A percentile compares a stretch with the other conserved stretches of the same genome.
phyloP scores from a whole-genome alignment of 2,888 invertebrate genomes.

The Pomacea canaliculata region DNA sequence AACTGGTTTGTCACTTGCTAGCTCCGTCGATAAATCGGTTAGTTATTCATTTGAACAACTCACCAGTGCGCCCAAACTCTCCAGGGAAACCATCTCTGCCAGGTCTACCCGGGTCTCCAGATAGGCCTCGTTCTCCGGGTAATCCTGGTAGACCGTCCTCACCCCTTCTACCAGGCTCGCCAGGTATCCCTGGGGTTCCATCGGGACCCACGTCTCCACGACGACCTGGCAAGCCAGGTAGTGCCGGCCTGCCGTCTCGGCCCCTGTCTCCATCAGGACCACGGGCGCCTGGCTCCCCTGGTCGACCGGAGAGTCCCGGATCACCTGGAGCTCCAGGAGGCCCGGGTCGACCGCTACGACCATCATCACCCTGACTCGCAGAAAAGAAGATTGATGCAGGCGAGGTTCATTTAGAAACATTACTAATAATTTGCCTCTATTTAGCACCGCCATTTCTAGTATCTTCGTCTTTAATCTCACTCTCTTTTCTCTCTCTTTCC shows the following conservation, averaged over 20 bases:
- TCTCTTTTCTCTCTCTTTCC: too few relatives aligned
- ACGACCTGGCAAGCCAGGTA: slow-evolving; percentile 37
- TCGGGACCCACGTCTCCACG: slow-evolving; percentile 40
- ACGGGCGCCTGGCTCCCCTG: slow-evolving; percentile 36
- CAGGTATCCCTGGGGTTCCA: slow-evolving; percentile 37
- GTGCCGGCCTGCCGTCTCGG: slow-evolving; percentile 67
- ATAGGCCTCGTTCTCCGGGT: slow-evolving; percentile 27
- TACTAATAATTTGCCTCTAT: too few relatives aligned
- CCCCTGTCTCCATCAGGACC: slow-evolving; percentile 51
- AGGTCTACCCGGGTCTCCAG: slow-evolving; percentile 33
- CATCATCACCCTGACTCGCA: slow-evolving; percentile 9
- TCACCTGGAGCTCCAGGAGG: slow-evolving; percentile 15
- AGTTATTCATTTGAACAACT: not conserved
- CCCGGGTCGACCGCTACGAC: slow-evolving; percentile 17
- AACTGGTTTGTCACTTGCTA: too few relatives aligned
- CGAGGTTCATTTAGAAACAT: too few relatives aligned
- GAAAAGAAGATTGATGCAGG: too few relatives aligned
- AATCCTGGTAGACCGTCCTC: slow-evolving; percentile 17
- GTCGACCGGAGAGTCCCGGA: slow-evolving; percentile 10
- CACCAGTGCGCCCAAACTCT: slow-evolving; percentile 25
- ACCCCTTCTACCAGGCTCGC: slow-evolving; percentile 30
- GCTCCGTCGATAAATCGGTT: too few relatives aligned
- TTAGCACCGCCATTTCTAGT: too few relatives aligned
- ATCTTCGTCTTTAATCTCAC: too few relatives aligned
- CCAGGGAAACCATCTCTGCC: slow-evolving; percentile 42